A percentile compares a stretch with the other conserved stretches of the same genome.
Evolutionary conservation across 2,113 vertebrate species (phyloP).

Genomic region (Ochotona princeps): DNA sequence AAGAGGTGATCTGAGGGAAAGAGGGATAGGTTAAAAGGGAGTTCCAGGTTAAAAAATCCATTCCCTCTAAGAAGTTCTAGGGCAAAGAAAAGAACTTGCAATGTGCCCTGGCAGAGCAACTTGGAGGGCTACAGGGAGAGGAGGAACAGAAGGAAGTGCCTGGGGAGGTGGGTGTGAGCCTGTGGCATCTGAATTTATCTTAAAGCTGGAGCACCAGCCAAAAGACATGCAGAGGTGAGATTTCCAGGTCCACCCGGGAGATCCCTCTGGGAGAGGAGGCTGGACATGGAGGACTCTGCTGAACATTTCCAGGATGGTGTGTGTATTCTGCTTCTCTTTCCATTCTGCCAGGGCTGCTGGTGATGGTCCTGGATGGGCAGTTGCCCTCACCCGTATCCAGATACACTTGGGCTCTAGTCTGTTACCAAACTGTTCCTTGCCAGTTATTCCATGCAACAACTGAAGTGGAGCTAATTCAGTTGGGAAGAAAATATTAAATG

Average conservation of each 20-base stretch:
- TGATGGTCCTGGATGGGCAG: background rate
- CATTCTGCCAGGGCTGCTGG: background rate
- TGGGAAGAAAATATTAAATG: slow-evolving; percentile 69
- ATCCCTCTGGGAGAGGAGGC: background rate
- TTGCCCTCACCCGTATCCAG: background rate
- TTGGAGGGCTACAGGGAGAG: background rate
- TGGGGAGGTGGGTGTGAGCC: background rate
- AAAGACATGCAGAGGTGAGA: background rate
- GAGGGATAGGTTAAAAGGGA: background rate
- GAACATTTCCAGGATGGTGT: fast-evolving
- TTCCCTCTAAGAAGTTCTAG: background rate
- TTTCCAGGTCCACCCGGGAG: background rate
- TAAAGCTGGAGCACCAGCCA: background rate
- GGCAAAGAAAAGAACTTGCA: background rate
- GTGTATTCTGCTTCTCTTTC: background rate
- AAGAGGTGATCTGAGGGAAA: background rate
- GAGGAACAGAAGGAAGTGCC: fast-evolving
- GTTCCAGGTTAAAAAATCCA: background rate
- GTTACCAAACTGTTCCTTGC: background rate
- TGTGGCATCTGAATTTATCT: background rate
- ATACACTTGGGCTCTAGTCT: background rate
- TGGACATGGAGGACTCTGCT: background rate
- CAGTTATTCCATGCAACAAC: background rate
- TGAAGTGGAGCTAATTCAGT: slow-evolving; percentile 50
- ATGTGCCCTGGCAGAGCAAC: background rate